Base-by-base conservation (phyloP, 2,888 invertebrate genomes). In the Drosophila neotestacea region DNA sequence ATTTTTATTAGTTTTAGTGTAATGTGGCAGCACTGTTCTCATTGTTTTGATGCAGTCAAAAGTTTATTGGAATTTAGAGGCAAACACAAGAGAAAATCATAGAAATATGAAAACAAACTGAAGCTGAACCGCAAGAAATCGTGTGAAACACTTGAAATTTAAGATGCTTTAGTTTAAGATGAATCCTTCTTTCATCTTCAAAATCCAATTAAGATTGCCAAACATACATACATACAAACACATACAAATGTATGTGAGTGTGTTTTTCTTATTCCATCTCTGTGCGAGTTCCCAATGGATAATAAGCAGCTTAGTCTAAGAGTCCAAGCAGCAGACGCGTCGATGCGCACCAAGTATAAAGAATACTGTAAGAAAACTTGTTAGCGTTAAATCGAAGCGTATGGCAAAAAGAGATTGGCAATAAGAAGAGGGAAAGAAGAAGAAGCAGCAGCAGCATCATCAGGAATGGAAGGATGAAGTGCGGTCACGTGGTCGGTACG, bases 261-360 rank as follows among this genome's bases (percentile, higher is more conserved):
- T 44, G 41, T 61, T 13, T 39, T 34, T 60, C 16, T 41, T 51
- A 22, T 22, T 46, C 34, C 36, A 9, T 22, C 44, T 50, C 52
- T n/a, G 59, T 7, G 42, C 10, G 32, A 27, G 63, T 63, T 70
- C 85, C 78, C 83, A 67, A 71, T 71, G 88, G 80, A 88, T 88
- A 85, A 85, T 85, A 88, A 85, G 86, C 88, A 85, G 88, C 88
- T 88, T 85, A 88, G 70, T 11, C 61, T 54, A 46, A 34, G 51
- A 48, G 77, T 82, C 68, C 73, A 74, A 74, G 61, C 28, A 38
- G 62, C 61, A 50, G 58, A 63, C 56, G 72, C 62, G 56, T 65
- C 73, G 69, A 60, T 55, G 73, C 77, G 63, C 55, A 70, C 64
- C 54, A 52, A 67, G 75, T 38, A 70, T 58, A 82, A 79, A 73